These are phyloP conservation scores for Eulemur mongoz DNA, from an alignment of 2,797 vertebrate species.

Conservation along the genomic window DNA sequence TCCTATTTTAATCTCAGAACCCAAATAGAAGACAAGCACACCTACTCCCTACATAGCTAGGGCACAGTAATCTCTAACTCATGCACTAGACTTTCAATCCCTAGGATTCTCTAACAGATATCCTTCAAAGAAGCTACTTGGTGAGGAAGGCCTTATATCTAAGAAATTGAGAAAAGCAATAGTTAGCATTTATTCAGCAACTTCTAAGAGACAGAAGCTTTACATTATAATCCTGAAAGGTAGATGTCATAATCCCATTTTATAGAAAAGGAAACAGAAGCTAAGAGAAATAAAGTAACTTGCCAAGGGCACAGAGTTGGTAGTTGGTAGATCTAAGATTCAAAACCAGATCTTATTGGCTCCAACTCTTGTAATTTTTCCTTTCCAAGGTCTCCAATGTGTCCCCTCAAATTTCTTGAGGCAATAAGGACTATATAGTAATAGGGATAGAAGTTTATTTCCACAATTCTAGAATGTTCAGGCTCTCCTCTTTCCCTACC, in stretches of 20 bases:
- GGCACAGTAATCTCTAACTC: neutral
- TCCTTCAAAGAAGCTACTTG: neutral
- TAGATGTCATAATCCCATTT: neutral
- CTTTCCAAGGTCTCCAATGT: neutral
- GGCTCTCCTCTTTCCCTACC: neutral
- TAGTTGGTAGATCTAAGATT: neutral
- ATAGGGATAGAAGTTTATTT: neutral
- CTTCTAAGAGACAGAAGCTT: neutral
- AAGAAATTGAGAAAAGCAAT: neutral
- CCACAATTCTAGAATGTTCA: constrained; percentile 6
- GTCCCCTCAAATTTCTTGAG: constrained; percentile 35
- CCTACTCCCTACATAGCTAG: neutral
- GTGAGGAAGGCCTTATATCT: neutral
- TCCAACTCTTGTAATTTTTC: neutral
- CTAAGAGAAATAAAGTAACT: neutral
- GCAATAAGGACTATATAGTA: neutral
- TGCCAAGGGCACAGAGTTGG: neutral
- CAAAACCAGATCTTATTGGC: neutral
- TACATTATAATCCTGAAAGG: neutral
- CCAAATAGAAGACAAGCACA: neutral
- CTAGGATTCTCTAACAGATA: neutral
- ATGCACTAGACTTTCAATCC: neutral
- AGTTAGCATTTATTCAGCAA: neutral
- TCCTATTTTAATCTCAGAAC: constrained; percentile 5
- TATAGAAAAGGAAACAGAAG: neutral